Conservation (phyloP, 2,797 vertebrate species). For the Ambastaia sidthimunki region DNA sequence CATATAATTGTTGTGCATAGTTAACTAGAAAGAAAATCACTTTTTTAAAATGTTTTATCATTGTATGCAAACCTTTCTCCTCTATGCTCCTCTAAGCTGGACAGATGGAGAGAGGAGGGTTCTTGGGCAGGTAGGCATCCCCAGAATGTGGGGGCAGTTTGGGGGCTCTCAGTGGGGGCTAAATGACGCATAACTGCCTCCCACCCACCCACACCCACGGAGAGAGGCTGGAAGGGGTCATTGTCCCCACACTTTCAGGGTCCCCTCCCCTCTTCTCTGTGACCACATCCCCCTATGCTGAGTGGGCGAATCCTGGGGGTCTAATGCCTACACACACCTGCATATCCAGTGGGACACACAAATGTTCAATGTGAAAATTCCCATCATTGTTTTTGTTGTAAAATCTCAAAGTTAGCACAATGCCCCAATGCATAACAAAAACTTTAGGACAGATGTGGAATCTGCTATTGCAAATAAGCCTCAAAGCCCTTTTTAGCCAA, state of each 20-base stretch:
- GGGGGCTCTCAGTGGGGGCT: conserved; percentile 66
- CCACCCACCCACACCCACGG: conserved; percentile 64
- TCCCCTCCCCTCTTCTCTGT: conserved; percentile 49
- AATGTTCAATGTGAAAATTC: conserved; percentile 45
- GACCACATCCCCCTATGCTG: conserved; percentile 68
- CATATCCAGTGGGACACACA: conserved; percentile 65
- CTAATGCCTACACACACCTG: conserved; percentile 68
- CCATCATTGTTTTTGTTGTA: conserved; percentile 40
- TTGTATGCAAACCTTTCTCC: conserved; percentile 28
- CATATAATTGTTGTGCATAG: background rate
- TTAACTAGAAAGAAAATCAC: background rate
- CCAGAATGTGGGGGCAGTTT: conserved; percentile 74
- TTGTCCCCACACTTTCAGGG: conserved; percentile 67
- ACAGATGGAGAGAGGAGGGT: conserved; percentile 78
- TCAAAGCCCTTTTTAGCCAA: conserved; percentile 13
- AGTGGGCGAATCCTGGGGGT: conserved; percentile 69
- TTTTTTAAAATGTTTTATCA: background rate
- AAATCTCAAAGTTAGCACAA: conserved; percentile 46
- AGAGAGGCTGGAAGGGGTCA: conserved; percentile 68
- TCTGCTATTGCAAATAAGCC: conserved; percentile 23
- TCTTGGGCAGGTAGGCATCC: conserved; percentile 82
- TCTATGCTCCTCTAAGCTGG: conserved; percentile 47
- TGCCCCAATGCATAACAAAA: conserved; percentile 51
- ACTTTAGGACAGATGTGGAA: conserved; percentile 44
- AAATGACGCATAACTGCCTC: conserved; percentile 71